phyloP scores from a whole-genome alignment of 2,888 invertebrate genomes.

The Caenorhabditis panamensis region DNA sequence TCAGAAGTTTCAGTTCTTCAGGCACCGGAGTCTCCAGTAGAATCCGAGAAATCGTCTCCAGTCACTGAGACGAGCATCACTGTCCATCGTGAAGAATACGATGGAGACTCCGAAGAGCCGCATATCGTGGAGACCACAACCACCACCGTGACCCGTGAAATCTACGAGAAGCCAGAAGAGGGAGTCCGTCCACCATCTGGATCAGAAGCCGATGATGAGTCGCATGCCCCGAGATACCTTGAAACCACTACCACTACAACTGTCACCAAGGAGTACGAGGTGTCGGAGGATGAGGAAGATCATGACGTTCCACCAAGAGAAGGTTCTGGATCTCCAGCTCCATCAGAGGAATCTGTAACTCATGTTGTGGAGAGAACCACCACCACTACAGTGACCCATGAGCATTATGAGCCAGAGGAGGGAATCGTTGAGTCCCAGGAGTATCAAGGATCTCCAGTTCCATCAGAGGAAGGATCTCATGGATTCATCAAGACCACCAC shows the following conservation, averaged over 20 bases:
- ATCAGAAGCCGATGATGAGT: constrained; percentile 53
- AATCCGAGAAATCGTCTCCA: constrained; percentile 12
- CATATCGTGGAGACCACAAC: constrained; percentile 19
- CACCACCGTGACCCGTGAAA: constrained; percentile 36
- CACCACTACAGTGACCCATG: constrained; percentile 51
- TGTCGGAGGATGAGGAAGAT: constrained; percentile 39
- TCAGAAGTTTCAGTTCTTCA: too few species aligned
- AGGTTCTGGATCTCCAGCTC: constrained; percentile 30
- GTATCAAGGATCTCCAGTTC: constrained; percentile 39
- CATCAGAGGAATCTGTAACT: constrained; percentile 22
- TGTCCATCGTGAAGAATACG: background rate
- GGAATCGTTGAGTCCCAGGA: constrained; percentile 10
- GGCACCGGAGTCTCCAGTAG: constrained; percentile 19
- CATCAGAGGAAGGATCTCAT: constrained; percentile 29
- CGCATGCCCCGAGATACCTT: constrained; percentile 35
- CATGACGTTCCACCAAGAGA: background rate
- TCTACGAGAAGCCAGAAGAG: constrained; percentile 37
- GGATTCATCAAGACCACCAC: constrained; percentile 20
- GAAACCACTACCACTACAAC: constrained; percentile 52
- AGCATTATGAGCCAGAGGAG: constrained; percentile 38
- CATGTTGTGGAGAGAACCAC: constrained; percentile 53
- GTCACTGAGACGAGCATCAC: background rate
- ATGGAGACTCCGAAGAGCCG: constrained; percentile 19
- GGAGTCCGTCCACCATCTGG: constrained; percentile 40
- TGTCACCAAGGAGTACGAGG: constrained; percentile 45